Evolutionary conservation across 53 echinoderm and acorn worm species (phyloP).

Genomic region (Hippasteria phrygiana): DNA sequence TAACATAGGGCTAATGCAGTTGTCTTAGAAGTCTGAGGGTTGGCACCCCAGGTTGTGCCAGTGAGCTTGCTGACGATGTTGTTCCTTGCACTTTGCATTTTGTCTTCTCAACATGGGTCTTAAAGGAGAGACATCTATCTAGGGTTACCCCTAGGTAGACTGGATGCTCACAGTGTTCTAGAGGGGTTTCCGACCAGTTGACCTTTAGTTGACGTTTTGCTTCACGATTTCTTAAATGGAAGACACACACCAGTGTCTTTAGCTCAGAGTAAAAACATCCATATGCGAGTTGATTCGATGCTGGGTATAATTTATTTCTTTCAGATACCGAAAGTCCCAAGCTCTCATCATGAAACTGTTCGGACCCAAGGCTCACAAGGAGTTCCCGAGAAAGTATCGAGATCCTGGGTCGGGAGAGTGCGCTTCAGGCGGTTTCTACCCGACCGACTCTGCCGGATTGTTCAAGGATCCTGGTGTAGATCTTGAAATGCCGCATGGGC

Average conservation of each 20-base stretch:
- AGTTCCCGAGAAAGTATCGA: slow-evolving; percentile 54
- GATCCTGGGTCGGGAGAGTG: slow-evolving; percentile 12
- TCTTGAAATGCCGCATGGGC: slow-evolving; percentile 1
- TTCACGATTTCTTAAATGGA: slow-evolving; percentile 51
- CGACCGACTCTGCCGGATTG: slow-evolving; percentile 11
- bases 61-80: slow-evolving; percentile 49
- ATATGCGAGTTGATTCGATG: too few relatives aligned
- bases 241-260: slow-evolving; percentile 58
- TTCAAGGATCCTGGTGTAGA: slow-evolving; percentile 40
- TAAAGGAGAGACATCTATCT: slow-evolving; percentile 46
- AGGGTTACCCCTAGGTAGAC: slow-evolving; percentile 63
- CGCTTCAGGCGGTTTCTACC: slow-evolving; percentile 43
- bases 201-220: slow-evolving; percentile 51
- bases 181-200: slow-evolving; percentile 32
- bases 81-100: slow-evolving; percentile 55
- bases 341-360: slow-evolving; percentile 49
- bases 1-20: slow-evolving; percentile 52
- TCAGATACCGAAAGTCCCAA: slow-evolving; percentile 37
- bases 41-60: slow-evolving; percentile 27
- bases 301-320: too few relatives aligned
- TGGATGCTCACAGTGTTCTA: slow-evolving; percentile 29
- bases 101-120: slow-evolving; percentile 46
- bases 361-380: slow-evolving; percentile 58
- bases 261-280: too few relatives aligned
- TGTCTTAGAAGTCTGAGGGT: slow-evolving; percentile 13